Percentiles rank a stretch among this genome's conserved stretches.
Conservation (phyloP, 2,888 invertebrate species). For the Lapara coniferarum region DNA sequence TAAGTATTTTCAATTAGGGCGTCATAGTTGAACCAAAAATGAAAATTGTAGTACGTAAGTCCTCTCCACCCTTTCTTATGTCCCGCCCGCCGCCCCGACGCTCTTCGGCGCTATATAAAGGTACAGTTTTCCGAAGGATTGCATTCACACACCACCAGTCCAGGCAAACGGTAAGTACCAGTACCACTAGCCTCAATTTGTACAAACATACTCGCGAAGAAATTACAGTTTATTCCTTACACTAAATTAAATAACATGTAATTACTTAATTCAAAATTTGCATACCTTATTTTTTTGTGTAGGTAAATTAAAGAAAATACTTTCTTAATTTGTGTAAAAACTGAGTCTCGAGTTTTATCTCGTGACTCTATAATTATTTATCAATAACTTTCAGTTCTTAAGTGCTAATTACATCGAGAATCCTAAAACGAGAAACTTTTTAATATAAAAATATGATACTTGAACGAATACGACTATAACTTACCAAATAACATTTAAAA, state of each 20-base stretch:
- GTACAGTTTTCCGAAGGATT: conserved; percentile 29
- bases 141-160: conserved; percentile 36
- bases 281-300: too few relatives aligned
- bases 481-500: too few relatives aligned
- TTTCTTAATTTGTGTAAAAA: too few relatives aligned
- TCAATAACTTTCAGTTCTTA: too few relatives aligned
- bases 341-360: too few relatives aligned
- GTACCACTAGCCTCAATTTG: neutral
- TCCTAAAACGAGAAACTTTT: too few relatives aligned
- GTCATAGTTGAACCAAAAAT: neutral
- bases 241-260: neutral
- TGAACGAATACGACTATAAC: too few relatives aligned
- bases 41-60: neutral
- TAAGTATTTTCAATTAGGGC: neutral
- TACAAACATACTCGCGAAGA: neutral
- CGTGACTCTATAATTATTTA: too few relatives aligned
- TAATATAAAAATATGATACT: too few relatives aligned
- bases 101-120: conserved; percentile 35
- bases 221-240: neutral
- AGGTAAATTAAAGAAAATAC: too few relatives aligned
- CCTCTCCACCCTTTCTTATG: conserved; percentile 28
- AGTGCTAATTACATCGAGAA: too few relatives aligned
- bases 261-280: too few relatives aligned
- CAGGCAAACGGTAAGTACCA: conserved; percentile 23
- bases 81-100: conserved; percentile 30